Percentiles rank a stretch among this genome's conserved stretches.
Conservation (phyloP, 2,797 vertebrate genomes). For the Discoglossus pictus region DNA sequence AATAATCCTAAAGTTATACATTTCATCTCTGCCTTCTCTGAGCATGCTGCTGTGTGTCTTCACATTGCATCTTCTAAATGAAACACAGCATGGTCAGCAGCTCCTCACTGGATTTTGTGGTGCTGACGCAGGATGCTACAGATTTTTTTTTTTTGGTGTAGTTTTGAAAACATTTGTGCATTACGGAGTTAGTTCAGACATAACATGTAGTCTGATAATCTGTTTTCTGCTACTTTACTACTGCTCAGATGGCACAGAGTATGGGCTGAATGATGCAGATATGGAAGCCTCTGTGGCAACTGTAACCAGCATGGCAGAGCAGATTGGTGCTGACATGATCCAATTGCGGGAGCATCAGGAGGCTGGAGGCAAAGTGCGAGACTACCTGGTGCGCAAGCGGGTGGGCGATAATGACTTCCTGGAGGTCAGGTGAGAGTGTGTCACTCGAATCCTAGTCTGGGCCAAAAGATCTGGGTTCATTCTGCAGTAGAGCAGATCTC, state of each 20-base stretch:
- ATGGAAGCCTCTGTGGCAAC: conserved; percentile 97
- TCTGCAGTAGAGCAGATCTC: too few relatives aligned
- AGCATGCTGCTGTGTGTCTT: too few relatives aligned
- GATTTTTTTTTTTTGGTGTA: too few relatives aligned
- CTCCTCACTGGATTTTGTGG: too few relatives aligned
- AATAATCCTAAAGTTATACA: too few relatives aligned
- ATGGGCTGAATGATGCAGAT: conserved; percentile 88
- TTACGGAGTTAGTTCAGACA: neutral
- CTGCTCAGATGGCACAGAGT: conserved; percentile 87
- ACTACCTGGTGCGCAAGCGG: conserved; percentile 91
- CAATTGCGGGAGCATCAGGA: conserved; percentile 88
- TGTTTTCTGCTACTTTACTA: neutral
- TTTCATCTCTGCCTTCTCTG: too few relatives aligned
- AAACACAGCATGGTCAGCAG: too few relatives aligned
- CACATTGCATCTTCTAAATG: too few relatives aligned
- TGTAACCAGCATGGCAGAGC: conserved; percentile 90
- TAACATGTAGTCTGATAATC: neutral
- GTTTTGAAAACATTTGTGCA: too few relatives aligned
- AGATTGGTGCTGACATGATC: conserved; percentile 90
- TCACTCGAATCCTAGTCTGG: too few relatives aligned
- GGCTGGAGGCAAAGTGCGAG: conserved; percentile 85
- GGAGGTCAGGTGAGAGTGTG: conserved; percentile 91
- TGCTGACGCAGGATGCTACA: too few relatives aligned
- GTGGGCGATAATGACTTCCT: conserved; percentile 98
- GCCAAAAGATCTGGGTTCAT: too few relatives aligned